Conservation (phyloP, 2,888 invertebrate species). For the Sisyra nigra region DNA sequence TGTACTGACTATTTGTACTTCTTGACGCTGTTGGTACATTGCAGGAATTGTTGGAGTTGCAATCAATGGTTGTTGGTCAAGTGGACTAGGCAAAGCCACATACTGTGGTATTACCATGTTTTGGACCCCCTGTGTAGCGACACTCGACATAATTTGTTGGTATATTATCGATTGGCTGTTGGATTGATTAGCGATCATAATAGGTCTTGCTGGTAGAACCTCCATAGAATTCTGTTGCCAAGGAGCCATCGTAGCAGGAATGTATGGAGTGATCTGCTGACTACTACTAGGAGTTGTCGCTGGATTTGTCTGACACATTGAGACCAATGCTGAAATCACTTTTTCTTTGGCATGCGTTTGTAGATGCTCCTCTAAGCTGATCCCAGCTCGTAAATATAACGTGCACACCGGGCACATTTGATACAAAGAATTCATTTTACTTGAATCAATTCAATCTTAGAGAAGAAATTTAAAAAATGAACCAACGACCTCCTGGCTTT, state of each 20-base stretch:
- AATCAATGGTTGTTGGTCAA: neutral
- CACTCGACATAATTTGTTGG: constrained; percentile 36
- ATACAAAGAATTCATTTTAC: too few relatives aligned
- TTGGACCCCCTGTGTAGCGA: constrained; percentile 24
- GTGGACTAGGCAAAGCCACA: constrained; percentile 27
- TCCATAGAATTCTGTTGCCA: constrained; percentile 6
- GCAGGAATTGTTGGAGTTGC: neutral
- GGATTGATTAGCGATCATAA: constrained; percentile 12
- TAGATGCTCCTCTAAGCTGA: constrained; percentile 63
- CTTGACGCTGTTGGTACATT: too few relatives aligned
- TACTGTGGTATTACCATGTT: constrained; percentile 35
- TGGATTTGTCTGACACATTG: constrained; percentile 10
- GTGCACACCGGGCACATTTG: constrained; percentile 66
- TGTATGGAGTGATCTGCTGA: constrained; percentile 21
- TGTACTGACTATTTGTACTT: too few relatives aligned
- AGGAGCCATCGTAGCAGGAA: constrained; percentile 10
- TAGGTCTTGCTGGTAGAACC: neutral
- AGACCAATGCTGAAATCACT: constrained; percentile 60
- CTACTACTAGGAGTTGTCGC: constrained; percentile 13
- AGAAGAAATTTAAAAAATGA: too few relatives aligned
- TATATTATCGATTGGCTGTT: constrained; percentile 33
- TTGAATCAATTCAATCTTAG: too few relatives aligned
- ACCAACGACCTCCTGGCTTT: too few relatives aligned
- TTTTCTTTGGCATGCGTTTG: constrained; percentile 80
- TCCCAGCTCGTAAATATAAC: constrained; percentile 65